These are phyloP conservation scores for Phoeniculus purpureus DNA, from an alignment of 2,797 vertebrate genomes.

Conservation along the genomic window DNA sequence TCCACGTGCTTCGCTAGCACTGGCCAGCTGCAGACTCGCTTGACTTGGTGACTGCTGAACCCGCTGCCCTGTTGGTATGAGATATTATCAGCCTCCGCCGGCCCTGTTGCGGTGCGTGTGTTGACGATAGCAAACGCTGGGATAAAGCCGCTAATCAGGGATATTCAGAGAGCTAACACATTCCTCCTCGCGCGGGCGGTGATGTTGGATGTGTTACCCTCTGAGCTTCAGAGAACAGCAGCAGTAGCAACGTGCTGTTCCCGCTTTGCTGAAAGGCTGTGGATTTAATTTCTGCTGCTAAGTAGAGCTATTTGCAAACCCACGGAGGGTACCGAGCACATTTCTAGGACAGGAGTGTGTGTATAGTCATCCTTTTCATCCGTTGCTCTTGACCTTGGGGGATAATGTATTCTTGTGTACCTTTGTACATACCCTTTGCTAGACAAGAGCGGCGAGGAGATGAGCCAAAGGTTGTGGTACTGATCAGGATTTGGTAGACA, in stretches of 20 bases:
- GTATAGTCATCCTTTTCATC: conserved; percentile 39
- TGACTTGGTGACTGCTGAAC: not conserved
- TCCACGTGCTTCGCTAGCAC: fast-evolving
- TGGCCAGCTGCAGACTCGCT: not conserved
- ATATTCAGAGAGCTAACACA: conserved; percentile 11
- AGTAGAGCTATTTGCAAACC: conserved; percentile 49
- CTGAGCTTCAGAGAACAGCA: not conserved
- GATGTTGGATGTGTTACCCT: conserved; percentile 22
- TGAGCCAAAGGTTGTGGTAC: conserved; percentile 32
- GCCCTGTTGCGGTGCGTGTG: not conserved
- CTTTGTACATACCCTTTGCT: conserved; percentile 26
- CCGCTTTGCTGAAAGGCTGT: conserved; percentile 19
- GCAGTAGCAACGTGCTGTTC: not conserved
- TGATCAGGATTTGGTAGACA: conserved; percentile 33
- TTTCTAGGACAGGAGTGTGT: conserved; percentile 25
- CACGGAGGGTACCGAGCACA: not conserved
- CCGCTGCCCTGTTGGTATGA: fast-evolving
- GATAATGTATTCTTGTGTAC: conserved; percentile 16
- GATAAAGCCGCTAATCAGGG: conserved; percentile 12
- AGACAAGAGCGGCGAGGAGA: not conserved
- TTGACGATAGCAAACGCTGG: not conserved
- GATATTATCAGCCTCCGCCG: not conserved
- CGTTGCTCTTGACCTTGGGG: not conserved
- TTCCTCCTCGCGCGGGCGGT: not conserved
- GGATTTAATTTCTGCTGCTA: conserved; percentile 48